A percentile compares a stretch with the other conserved stretches of the same genome.
phyloP scores from a whole-genome alignment of 1,140 invertebrate species.

The Pseudachorutes palmiensis region DNA sequence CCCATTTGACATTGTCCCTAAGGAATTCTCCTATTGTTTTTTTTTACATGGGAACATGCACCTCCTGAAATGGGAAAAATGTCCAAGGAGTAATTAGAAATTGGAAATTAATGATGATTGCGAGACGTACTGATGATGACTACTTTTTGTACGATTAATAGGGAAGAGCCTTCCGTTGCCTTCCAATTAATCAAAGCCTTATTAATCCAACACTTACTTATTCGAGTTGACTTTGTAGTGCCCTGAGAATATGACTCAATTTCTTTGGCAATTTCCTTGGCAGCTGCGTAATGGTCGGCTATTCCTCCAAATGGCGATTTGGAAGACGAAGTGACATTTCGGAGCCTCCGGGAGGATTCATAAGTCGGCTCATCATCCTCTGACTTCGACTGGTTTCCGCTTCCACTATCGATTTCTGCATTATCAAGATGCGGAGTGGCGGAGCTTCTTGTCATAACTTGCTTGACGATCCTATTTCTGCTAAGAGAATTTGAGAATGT shows the following conservation, averaged over 20 bases:
- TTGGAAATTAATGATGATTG: neutral
- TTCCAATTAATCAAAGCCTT: neutral
- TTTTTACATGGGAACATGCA: neutral
- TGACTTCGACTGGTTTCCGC: no score
- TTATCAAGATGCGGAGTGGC: neutral
- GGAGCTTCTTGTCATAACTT: conserved; percentile 12
- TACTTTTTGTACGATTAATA: no score
- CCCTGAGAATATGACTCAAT: conserved; percentile 36
- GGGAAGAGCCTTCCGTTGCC: neutral
- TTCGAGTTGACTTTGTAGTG: conserved; percentile 32
- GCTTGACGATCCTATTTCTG: conserved; percentile 31
- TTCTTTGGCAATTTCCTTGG: conserved; percentile 38
- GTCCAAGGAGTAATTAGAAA: neutral
- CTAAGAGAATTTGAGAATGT: conserved; percentile 33
- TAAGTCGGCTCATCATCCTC: no score
- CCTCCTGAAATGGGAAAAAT: neutral
- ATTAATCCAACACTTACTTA: conserved; percentile 21
- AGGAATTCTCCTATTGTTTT: neutral
- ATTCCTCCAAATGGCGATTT: conserved; percentile 37
- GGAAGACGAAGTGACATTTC: conserved; percentile 14
- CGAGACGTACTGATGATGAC: no score
- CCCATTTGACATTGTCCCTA: neutral
- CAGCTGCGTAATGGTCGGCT: conserved; percentile 37
- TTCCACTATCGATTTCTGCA: neutral
- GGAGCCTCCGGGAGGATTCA: conserved; percentile 16